These are phyloP conservation scores for Hephaestus fuliginosus DNA, from an alignment of 2,797 vertebrate species.

Conservation along the genomic window DNA sequence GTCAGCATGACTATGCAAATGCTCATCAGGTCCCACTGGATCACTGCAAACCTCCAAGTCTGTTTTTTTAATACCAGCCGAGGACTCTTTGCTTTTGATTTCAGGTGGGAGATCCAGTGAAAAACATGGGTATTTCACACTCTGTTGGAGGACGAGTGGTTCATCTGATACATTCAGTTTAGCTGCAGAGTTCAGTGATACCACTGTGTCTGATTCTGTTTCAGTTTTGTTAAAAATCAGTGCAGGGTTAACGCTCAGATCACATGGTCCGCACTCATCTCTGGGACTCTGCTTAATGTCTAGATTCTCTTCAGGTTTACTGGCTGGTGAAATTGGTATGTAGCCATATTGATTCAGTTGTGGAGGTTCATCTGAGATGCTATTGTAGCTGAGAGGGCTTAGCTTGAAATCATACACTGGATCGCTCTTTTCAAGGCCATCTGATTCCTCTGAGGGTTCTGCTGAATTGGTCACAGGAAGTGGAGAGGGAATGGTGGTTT, in stretches of 20 bases:
- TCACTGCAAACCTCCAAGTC: constrained; percentile 68
- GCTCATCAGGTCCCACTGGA: constrained; percentile 63
- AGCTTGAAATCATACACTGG: constrained; percentile 81
- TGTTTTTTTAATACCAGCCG: constrained; percentile 52
- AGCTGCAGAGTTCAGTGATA: constrained; percentile 60
- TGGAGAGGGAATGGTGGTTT: constrained; percentile 61
- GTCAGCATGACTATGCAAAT: constrained; percentile 65
- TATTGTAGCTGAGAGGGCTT: constrained; percentile 83
- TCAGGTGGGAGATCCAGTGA: constrained; percentile 62
- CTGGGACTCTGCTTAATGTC: constrained; percentile 67
- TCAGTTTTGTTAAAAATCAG: constrained; percentile 75
- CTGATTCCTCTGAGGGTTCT: constrained; percentile 62
- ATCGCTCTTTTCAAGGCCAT: constrained; percentile 64
- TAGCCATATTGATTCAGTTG: constrained; percentile 80
- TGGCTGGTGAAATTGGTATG: constrained; percentile 79
- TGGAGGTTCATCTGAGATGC: constrained; percentile 77
- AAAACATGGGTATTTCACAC: constrained; percentile 52
- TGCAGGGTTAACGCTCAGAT: constrained; percentile 69
- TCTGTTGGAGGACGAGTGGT: constrained; percentile 64
- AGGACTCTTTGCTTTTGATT: constrained; percentile 48
- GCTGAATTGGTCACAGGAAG: constrained; percentile 53
- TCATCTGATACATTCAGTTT: constrained; percentile 64
- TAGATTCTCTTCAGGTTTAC: constrained; percentile 67
- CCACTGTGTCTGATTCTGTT: constrained; percentile 38
- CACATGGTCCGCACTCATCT: constrained; percentile 72